Evolutionary conservation across 1,140 invertebrate species (phyloP), one percentile per base, ranked within the genome.

Genomic region (Cepaea nemoralis): DNA sequence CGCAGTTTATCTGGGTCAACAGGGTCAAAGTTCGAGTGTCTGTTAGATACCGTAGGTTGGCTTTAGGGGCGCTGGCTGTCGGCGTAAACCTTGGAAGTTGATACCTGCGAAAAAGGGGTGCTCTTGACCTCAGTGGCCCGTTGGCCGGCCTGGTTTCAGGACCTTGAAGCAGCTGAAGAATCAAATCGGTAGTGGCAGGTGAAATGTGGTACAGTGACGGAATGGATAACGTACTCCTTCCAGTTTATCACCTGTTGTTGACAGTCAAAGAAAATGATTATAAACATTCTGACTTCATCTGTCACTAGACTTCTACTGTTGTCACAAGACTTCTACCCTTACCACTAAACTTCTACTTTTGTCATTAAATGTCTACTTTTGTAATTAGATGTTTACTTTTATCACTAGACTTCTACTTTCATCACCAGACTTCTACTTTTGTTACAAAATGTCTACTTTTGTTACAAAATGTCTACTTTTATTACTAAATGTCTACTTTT

Each of bases 201-300:
- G 96, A 96, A 31, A 99, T 91, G 84, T 95, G 3, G 96, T 95
- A 86, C 96, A 94, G 85, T 94, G 94, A 33, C 97, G 97, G 88
- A 99, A 97, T 85, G n/a, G 95, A 94, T 27, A 99, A 93, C 66
- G 95, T 96, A n/a, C 40, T 90, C 80, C 89, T 97, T 95, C 98
- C 98, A 99, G 90, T 99, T 95, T 81, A 99, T 99, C 0, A 99
- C 98, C 98, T 99, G 89, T n/a, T n/a, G n/a, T n/a, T n/a, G n/a
- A n/a, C n/a, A n/a, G n/a, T n/a, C n/a, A n/a, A n/a, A n/a, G n/a
- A n/a, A n/a, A n/a, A n/a, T n/a, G n/a, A n/a, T n/a, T n/a, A n/a
- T n/a, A n/a, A n/a, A n/a, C n/a, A n/a, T n/a, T n/a, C n/a, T n/a
- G n/a, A n/a, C n/a, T n/a, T n/a, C n/a, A n/a, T n/a, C n/a, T n/a